Conservation (phyloP, 2,888 invertebrate genomes). For the Drosophila testacea region DNA sequence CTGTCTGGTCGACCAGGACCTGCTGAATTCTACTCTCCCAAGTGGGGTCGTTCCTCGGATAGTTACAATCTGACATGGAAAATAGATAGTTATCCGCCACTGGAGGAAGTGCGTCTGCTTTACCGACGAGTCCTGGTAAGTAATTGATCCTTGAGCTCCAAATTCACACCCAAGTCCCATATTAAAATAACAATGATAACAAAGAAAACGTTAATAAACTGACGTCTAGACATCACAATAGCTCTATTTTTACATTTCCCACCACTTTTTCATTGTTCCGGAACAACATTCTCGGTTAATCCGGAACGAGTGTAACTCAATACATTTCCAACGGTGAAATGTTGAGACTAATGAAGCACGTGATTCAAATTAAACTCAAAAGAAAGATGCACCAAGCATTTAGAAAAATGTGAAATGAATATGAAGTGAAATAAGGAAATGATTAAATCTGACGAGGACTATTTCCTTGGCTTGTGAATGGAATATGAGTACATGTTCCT, state of each 20-base stretch:
- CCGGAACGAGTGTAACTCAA: constrained; percentile 15
- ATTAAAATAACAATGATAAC: background rate
- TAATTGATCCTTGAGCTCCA: constrained; percentile 17
- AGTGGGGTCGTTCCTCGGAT: constrained; percentile 87
- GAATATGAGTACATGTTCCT: background rate
- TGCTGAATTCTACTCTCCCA: constrained; percentile 89
- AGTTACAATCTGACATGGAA: constrained; percentile 89
- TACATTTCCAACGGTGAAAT: constrained; percentile 1
- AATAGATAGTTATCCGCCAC: constrained; percentile 90
- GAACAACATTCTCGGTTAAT: constrained; percentile 6
- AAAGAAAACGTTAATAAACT: constrained; percentile 8
- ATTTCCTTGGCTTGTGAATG: constrained; percentile 1
- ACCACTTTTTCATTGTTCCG: background rate
- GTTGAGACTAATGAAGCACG: constrained; percentile 65
- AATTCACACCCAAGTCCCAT: background rate
- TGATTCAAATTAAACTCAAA: constrained; percentile 64
- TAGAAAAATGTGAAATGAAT: background rate
- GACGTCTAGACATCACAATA: constrained; percentile 13
- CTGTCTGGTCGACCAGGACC: constrained; percentile 90
- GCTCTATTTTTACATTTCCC: background rate
- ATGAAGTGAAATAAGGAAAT: background rate
- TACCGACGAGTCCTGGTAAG: constrained; percentile 89
- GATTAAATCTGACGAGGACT: background rate
- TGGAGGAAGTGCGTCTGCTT: constrained; percentile 89
- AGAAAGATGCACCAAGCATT: constrained; percentile 1